These are phyloP conservation scores for Polyodon spathula DNA, from an alignment of 2,113 vertebrate genomes.

Conservation along the genomic window DNA sequence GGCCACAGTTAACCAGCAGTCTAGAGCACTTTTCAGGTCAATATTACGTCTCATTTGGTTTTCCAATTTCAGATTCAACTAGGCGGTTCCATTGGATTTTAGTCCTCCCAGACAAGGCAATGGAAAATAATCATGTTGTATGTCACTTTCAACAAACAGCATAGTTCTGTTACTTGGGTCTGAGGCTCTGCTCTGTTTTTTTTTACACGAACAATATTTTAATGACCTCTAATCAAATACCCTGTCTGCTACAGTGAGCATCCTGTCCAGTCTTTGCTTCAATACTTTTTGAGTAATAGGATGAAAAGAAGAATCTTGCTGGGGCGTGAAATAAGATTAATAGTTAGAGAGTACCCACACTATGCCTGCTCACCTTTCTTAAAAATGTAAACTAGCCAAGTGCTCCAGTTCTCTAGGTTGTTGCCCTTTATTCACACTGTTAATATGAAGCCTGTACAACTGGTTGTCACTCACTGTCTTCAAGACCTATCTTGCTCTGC, in stretches of 20 bases:
- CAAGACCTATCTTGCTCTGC: not conserved
- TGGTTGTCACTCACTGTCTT: not conserved
- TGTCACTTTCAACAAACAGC: too few species aligned
- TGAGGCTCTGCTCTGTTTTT: too few species aligned
- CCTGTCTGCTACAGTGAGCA: not conserved
- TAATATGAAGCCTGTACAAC: not conserved
- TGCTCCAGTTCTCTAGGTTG: not conserved
- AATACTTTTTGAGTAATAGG: not conserved
- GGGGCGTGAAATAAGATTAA: constrained; percentile 2
- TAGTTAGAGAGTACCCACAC: not conserved
- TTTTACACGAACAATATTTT: too few species aligned
- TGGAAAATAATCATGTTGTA: too few species aligned
- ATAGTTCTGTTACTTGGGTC: too few species aligned
- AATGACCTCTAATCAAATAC: not conserved
- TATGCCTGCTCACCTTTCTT: not conserved
- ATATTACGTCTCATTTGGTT: too few species aligned
- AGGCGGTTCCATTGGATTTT: too few species aligned
- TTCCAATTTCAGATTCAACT: too few species aligned
- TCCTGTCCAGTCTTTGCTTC: not conserved
- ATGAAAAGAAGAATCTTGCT: not conserved
- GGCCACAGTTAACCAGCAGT: too few species aligned
- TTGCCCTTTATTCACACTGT: not conserved
- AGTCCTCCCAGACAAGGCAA: too few species aligned
- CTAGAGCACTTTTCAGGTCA: too few species aligned
- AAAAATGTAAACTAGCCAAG: not conserved